Base-by-base conservation (phyloP, 2,888 invertebrate genomes). In the Hofmannophila pseudospretella region DNA sequence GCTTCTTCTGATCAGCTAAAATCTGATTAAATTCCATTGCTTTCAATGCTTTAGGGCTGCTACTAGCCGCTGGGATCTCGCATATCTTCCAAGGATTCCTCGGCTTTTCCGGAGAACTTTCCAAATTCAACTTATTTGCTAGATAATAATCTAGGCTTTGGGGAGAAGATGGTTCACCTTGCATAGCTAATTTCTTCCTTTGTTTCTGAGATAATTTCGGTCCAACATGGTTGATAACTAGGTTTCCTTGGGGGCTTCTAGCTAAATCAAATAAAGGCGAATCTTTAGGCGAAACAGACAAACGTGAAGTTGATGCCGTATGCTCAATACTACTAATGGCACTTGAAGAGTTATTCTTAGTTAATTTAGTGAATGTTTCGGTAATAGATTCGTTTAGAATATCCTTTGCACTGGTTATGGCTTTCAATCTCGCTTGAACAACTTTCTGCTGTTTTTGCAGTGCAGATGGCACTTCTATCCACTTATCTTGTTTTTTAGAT, bases 1-100 rank as follows among this genome's bases (percentile, higher is more conserved):
- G 92, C 36, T 92, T 90, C 51, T 88, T 89, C 69, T 95, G 94
- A 51, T 92, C 93, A 8, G 90, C 90, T 34, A 95, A 80, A 44
- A 95, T 95, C 44, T 85, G 73, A 47, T 84, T 70, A 39, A 86
- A 86, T 42, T 76, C 72, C 34, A 84, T 58, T 1, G 71, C 44
- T 44, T 75, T 79, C 0, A 63, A 32, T 32, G 54, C 59, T 37
- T 57, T 90, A 72, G 43, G 89, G 57, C 67, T 81, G 61, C 66
- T 85, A 48, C 61, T 72, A 4, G 72, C 70, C 0, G 67, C 40
- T 2, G 71, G 73, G 1, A 47, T 49, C 42, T 77, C 77, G 38
- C 59, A 65, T 16, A 73, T 73, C 49, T 72, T 87, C 84, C 74
- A 85, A 1, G 77, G 88, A 60, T 81, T 90, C 69, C 84, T 89